phyloP scores from a whole-genome alignment of 2,888 invertebrate genomes.

The Lacanobia wlatinum region DNA sequence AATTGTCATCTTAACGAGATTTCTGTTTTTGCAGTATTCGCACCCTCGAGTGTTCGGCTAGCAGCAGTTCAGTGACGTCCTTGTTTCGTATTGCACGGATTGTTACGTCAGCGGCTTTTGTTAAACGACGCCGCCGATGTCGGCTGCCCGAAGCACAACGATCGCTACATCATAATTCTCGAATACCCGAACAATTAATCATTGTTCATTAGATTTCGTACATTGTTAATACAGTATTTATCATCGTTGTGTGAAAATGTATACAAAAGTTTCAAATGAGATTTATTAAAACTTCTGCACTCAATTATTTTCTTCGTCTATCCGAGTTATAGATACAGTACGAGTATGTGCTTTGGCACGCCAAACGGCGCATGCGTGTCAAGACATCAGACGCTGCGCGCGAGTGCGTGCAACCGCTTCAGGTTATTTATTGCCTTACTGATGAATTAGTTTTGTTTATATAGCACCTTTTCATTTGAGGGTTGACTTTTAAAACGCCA shows the following conservation, averaged over 20 bases:
- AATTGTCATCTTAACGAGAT: slow-evolving; percentile 91
- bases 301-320: slow-evolving; percentile 68
- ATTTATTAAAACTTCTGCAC: slow-evolving; percentile 61
- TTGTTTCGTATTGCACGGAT: slow-evolving; percentile 69
- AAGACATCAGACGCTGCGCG: slow-evolving; percentile 84
- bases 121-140: slow-evolving; percentile 43
- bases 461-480: slow-evolving; percentile 82
- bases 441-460: slow-evolving; percentile 82
- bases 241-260: slow-evolving; percentile 50
- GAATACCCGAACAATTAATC: slow-evolving; percentile 43
- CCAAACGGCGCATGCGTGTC: slow-evolving; percentile 84
- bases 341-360: slow-evolving; percentile 84
- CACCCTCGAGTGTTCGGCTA: slow-evolving; percentile 83
- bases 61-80: slow-evolving; percentile 79
- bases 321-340: slow-evolving; percentile 75
- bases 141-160: slow-evolving; percentile 46
- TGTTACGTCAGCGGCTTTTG: slow-evolving; percentile 78
- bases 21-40: slow-evolving; percentile 90
- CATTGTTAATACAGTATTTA: slow-evolving; percentile 42
- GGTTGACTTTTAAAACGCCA: slow-evolving; percentile 80
- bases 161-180: slow-evolving; percentile 38
- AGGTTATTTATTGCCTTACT: slow-evolving; percentile 85
- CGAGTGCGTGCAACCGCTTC: slow-evolving; percentile 85
- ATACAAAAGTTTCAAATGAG: slow-evolving; percentile 55
- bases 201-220: slow-evolving; percentile 51